A percentile compares a stretch with the other conserved stretches of the same genome.
Conservation (phyloP, 2,888 invertebrate species). For the Catocala fraxini region DNA sequence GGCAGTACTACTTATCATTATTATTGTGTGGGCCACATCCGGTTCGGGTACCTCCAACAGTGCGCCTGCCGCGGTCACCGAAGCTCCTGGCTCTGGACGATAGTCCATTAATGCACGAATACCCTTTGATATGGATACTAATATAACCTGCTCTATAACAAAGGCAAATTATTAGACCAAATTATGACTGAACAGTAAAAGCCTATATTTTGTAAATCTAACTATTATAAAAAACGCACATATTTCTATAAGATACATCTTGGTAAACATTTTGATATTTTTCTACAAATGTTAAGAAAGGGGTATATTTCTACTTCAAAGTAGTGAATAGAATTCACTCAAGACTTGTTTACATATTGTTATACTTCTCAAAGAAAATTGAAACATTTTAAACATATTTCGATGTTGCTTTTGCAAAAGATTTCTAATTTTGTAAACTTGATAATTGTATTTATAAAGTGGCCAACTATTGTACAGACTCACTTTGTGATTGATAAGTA, state of each 20-base stretch:
- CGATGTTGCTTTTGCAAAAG: slow-evolving; percentile 39
- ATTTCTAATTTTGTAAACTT: slow-evolving; percentile 51
- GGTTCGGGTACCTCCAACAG: slow-evolving; percentile 57
- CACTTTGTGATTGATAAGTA: slow-evolving; percentile 66
- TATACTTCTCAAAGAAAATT: slow-evolving; percentile 35
- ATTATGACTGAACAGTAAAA: slow-evolving; percentile 60
- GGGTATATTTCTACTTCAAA: slow-evolving; percentile 35
- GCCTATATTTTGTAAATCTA: slow-evolving; percentile 57
- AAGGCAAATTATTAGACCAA: slow-evolving; percentile 48
- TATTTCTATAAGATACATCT: slow-evolving; percentile 34
- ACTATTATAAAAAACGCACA: slow-evolving; percentile 49
- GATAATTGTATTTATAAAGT: slow-evolving; percentile 47
- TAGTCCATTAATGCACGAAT: slow-evolving; percentile 50
- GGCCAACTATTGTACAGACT: slow-evolving; percentile 65
- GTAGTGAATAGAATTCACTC: slow-evolving; percentile 50
- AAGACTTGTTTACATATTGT: slow-evolving; percentile 55
- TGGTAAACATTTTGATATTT: slow-evolving; percentile 49
- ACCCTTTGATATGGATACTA: slow-evolving; percentile 50
- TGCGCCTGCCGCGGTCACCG: slow-evolving; percentile 41
- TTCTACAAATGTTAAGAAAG: slow-evolving; percentile 49
- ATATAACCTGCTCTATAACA: slow-evolving; percentile 44
- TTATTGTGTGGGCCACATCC: slow-evolving; percentile 89
- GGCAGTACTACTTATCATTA: slow-evolving; percentile 93
- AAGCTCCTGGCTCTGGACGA: slow-evolving; percentile 63
- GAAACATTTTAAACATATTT: slow-evolving; percentile 22